Evolutionary conservation across 2,888 invertebrate genomes (phyloP).

Genomic region (Sinentomon sp.): DNA sequence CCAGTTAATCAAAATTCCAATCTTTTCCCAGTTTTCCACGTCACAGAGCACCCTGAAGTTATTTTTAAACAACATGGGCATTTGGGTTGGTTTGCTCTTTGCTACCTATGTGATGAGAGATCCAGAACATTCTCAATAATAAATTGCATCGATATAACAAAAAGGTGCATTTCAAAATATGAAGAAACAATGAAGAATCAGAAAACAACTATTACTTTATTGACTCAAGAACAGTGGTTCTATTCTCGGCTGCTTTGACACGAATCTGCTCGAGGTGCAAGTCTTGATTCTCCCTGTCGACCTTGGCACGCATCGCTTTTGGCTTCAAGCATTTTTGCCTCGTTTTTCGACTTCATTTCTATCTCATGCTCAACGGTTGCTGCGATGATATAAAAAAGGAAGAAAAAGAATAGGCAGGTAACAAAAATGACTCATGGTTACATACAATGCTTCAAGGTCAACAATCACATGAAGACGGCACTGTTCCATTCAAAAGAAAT

Average conservation of each 20-base stretch:
- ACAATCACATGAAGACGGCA: too few species aligned
- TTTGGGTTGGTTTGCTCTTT: too few species aligned
- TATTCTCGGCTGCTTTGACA: slow-evolving; percentile 64
- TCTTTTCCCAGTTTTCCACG: too few species aligned
- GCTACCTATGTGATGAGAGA: too few species aligned
- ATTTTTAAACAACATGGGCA: too few species aligned
- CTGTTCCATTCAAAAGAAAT: too few species aligned
- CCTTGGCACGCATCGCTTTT: slow-evolving; percentile 65
- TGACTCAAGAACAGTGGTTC: slow-evolving; percentile 80
- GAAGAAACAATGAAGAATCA: not conserved
- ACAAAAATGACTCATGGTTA: too few species aligned
- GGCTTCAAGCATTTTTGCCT: slow-evolving; percentile 69
- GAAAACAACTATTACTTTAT: slow-evolving; percentile 39
- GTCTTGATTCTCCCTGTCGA: slow-evolving; percentile 88
- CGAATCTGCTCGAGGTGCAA: slow-evolving; percentile 78
- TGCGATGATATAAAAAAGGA: slow-evolving; percentile 16
- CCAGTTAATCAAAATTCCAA: too few species aligned
- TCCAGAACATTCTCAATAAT: too few species aligned
- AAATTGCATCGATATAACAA: not conserved
- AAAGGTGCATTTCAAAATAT: not conserved
- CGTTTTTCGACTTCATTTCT: slow-evolving; percentile 69
- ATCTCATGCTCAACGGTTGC: slow-evolving; percentile 88
- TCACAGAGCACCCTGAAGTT: too few species aligned
- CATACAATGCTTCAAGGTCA: too few species aligned
- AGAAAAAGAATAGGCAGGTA: not conserved